Evolutionary conservation across 2,113 vertebrate species (phyloP).

Genomic region (Talpa occidentalis): DNA sequence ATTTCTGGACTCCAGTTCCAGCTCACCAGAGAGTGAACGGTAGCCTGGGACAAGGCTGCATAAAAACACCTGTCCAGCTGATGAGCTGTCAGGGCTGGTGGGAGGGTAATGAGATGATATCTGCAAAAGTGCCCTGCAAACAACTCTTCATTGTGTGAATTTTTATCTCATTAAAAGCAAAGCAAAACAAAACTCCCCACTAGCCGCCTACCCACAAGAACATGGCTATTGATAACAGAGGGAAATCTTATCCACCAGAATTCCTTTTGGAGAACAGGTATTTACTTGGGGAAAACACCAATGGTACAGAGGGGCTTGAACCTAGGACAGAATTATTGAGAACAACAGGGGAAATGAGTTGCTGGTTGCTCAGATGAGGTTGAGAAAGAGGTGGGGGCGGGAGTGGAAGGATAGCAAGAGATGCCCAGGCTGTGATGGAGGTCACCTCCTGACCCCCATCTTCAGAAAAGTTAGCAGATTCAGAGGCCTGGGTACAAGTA

Average conservation of each 20-base stretch:
- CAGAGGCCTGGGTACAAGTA: background rate
- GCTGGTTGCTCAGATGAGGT: background rate
- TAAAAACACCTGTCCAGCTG: background rate
- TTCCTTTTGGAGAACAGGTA: background rate
- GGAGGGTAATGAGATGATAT: background rate
- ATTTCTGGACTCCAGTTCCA: background rate
- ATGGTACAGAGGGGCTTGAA: background rate
- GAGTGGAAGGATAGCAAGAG: background rate
- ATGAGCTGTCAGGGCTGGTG: background rate
- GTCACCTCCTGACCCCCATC: background rate
- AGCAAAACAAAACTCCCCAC: background rate
- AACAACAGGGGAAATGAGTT: background rate
- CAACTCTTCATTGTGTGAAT: background rate
- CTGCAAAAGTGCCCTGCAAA: background rate
- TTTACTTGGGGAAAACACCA: background rate
- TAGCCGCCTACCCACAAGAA: background rate
- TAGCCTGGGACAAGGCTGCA: background rate
- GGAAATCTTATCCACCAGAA: background rate
- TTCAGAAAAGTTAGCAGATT: background rate
- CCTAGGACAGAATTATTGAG: background rate
- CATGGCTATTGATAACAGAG: background rate
- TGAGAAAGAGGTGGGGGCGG: background rate
- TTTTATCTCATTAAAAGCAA: background rate
- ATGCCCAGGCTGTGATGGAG: background rate
- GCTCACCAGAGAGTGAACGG: background rate